Percentiles rank a stretch among this genome's conserved stretches.
phyloP scores from a whole-genome alignment of 2,888 invertebrate species.

The Melanophora roralis region DNA sequence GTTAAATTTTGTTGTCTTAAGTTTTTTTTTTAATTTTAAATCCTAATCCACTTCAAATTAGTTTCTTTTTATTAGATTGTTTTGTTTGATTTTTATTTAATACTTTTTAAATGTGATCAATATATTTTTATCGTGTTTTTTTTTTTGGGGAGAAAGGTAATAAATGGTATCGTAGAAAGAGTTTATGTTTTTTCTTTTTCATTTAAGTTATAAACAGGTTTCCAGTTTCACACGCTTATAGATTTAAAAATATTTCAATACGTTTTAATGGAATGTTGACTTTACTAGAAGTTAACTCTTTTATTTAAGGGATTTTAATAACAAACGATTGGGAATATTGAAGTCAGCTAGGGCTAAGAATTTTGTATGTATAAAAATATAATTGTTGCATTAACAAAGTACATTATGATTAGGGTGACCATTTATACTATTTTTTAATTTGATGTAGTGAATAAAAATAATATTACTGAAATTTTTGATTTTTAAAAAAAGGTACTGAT shows the following conservation, averaged over 20 bases:
- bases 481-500: too few relatives aligned
- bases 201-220: slow-evolving; percentile 37
- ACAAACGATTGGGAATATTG: too few relatives aligned
- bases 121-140: slow-evolving; percentile 15
- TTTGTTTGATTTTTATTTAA: neutral
- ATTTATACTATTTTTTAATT: too few relatives aligned
- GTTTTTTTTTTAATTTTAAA: neutral
- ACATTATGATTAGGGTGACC: too few relatives aligned
- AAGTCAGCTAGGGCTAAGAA: too few relatives aligned
- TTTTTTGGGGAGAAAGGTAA: slow-evolving; percentile 27
- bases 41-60: neutral
- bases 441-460: too few relatives aligned
- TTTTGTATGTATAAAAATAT: too few relatives aligned
- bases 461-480: too few relatives aligned
- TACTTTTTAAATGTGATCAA: slow-evolving; percentile 10
- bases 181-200: neutral
- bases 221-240: slow-evolving; percentile 53
- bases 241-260: slow-evolving; percentile 6
- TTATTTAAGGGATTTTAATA: too few relatives aligned
- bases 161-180: slow-evolving; percentile 3
- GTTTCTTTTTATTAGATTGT: neutral
- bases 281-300: neutral
- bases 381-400: too few relatives aligned
- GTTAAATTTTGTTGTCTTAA: neutral
- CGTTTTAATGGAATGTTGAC: neutral